These are phyloP conservation scores for Gobionotothen gibberifrons DNA, from an alignment of 2,797 vertebrate species.

Conservation along the genomic window DNA sequence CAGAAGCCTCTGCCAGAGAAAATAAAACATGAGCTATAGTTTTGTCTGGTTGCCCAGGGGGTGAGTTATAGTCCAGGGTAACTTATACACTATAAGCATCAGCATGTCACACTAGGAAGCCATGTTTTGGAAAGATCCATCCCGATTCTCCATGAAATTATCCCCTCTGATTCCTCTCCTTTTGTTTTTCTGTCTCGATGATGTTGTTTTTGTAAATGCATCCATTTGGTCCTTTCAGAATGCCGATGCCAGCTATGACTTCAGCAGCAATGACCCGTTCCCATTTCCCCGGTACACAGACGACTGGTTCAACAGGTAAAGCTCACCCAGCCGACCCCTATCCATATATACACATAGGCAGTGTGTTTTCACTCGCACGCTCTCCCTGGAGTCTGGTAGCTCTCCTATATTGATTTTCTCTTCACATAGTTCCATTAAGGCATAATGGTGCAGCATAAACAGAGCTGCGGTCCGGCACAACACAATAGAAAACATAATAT, in stretches of 20 bases:
- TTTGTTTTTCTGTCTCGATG: slow-evolving; percentile 29
- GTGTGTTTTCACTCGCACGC: slow-evolving; percentile 40
- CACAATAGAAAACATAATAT: slow-evolving; percentile 54
- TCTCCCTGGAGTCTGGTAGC: slow-evolving; percentile 46
- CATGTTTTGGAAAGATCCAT: slow-evolving; percentile 22
- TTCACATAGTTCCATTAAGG: slow-evolving; percentile 76
- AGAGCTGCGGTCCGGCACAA: slow-evolving; percentile 63
- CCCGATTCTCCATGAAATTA: slow-evolving; percentile 23
- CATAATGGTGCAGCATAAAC: slow-evolving; percentile 74
- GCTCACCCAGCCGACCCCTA: slow-evolving; percentile 38
- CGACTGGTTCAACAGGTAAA: slow-evolving; percentile 99
- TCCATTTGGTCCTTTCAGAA: slow-evolving; percentile 89
- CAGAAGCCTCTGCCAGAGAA: background rate
- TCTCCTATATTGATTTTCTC: slow-evolving; percentile 78
- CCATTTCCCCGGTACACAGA: slow-evolving; percentile 98
- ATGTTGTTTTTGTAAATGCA: slow-evolving; percentile 53
- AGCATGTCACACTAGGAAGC: slow-evolving; percentile 6
- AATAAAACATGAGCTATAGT: background rate
- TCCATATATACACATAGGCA: slow-evolving; percentile 36
- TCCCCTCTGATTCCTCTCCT: slow-evolving; percentile 21
- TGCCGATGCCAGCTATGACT: slow-evolving; percentile 98
- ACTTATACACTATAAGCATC: background rate
- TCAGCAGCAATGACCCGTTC: slow-evolving; percentile 98
- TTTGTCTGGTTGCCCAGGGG: background rate
- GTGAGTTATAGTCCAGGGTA: background rate